These are phyloP conservation scores for Vanessa tameamea DNA, from an alignment of 1,140 invertebrate genomes.

Conservation along the genomic window DNA sequence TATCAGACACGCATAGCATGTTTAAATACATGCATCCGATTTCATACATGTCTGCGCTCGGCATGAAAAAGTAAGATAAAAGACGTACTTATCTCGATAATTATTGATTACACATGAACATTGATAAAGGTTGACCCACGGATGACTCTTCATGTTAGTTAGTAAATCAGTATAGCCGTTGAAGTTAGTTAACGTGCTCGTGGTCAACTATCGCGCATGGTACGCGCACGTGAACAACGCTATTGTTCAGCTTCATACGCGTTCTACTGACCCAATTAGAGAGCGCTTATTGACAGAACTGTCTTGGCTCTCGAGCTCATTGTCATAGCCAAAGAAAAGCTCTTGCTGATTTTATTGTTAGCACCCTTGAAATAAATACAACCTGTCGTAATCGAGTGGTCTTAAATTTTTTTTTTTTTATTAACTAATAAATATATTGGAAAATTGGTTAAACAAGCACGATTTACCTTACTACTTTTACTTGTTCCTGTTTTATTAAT, in stretches of 20 bases:
- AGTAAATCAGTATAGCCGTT: too few relatives aligned
- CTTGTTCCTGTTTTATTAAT: not conserved
- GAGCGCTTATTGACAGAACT: constrained; percentile 71
- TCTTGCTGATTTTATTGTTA: constrained; percentile 22
- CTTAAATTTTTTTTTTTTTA: not conserved
- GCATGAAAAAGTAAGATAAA: constrained; percentile 22
- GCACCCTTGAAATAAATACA: constrained; percentile 10
- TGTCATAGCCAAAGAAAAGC: constrained; percentile 34
- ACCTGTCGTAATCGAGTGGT: not conserved
- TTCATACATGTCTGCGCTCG: constrained; percentile 16
- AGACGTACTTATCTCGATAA: constrained; percentile 12
- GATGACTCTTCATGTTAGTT: not conserved
- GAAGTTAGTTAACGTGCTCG: constrained; percentile 15
- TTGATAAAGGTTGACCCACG: constrained; percentile 18
- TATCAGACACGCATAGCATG: constrained; percentile 34
- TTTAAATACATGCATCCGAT: constrained; percentile 51
- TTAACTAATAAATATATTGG: too few relatives aligned
- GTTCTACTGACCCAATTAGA: constrained; percentile 75
- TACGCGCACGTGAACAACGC: constrained; percentile 32
- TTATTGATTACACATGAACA: constrained; percentile 25
- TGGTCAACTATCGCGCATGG: constrained; percentile 10
- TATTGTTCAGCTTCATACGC: constrained; percentile 46
- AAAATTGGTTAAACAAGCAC: too few relatives aligned
- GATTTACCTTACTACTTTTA: too few relatives aligned
- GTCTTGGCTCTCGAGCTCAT: constrained; percentile 67